phyloP scores from a whole-genome alignment of 2,888 invertebrate species.

The Hyalella azteca region DNA sequence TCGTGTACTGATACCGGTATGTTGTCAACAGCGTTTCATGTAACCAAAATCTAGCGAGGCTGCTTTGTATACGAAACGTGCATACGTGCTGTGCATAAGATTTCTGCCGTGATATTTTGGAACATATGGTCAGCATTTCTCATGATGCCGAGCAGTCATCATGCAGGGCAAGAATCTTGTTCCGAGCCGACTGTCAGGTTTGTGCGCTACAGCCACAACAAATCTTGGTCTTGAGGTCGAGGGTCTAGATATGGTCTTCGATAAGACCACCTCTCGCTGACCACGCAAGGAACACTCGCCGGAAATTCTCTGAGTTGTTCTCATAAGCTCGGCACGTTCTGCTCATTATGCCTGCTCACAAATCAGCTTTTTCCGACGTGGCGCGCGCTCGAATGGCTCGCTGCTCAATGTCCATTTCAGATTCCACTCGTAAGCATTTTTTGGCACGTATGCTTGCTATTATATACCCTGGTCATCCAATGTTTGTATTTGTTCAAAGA shows the following conservation, averaged over 20 bases:
- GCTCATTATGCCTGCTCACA: background rate
- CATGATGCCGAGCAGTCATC: no score
- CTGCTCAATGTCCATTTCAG: background rate
- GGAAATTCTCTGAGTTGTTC: conserved; percentile 7
- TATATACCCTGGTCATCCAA: no score
- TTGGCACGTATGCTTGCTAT: background rate
- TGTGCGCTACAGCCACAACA: background rate
- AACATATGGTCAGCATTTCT: no score
- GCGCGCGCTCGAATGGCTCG: background rate
- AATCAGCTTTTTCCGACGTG: background rate
- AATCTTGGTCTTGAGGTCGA: conserved; percentile 2
- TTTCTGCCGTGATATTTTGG: no score
- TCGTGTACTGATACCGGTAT: no score
- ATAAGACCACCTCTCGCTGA: conserved; percentile 19
- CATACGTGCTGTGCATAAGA: no score
- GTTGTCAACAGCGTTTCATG: no score
- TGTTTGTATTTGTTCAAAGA: no score
- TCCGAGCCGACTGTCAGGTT: no score
- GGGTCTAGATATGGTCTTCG: background rate
- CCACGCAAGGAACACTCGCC: background rate
- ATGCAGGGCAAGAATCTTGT: no score
- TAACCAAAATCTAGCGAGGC: no score
- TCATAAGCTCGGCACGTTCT: conserved; percentile 9
- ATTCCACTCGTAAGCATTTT: background rate
- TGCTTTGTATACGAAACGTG: no score